A percentile compares a stretch with the other conserved stretches of the same genome.
Evolutionary conservation across 2,113 vertebrate species (phyloP).

Genomic region (Leuciscus idus): DNA sequence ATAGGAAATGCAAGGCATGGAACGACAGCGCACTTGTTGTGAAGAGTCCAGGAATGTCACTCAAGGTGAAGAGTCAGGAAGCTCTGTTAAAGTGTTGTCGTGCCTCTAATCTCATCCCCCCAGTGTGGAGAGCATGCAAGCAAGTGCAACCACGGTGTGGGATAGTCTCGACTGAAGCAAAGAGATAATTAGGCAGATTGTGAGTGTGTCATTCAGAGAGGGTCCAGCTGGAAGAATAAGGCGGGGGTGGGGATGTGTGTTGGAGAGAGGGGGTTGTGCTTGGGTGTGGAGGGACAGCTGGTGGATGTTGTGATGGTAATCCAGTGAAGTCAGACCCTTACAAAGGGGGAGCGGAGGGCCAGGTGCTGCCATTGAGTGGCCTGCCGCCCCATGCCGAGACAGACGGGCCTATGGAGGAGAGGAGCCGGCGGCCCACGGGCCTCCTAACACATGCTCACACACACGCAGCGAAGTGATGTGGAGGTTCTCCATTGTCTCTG

Average conservation of each 20-base stretch:
- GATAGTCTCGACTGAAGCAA: conserved; percentile 63
- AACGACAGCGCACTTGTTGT: conserved; percentile 69
- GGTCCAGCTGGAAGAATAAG: conserved; percentile 77
- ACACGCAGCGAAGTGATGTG: conserved; percentile 63
- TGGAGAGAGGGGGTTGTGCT: conserved; percentile 44
- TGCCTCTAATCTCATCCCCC: conserved; percentile 61
- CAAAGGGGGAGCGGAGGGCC: conserved; percentile 78
- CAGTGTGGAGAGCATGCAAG: conserved; percentile 60
- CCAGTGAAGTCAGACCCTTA: conserved; percentile 80
- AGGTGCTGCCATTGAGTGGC: conserved; percentile 83
- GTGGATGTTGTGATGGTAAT: conserved; percentile 88
- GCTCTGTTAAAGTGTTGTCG: conserved; percentile 64
- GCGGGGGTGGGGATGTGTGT: conserved; percentile 58
- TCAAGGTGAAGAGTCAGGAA: conserved; percentile 73
- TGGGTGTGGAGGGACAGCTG: conserved; percentile 76
- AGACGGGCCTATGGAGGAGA: conserved; percentile 76
- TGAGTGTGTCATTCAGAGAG: conserved; percentile 79
- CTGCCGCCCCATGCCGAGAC: conserved; percentile 76
- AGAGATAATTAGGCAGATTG: conserved; percentile 83
- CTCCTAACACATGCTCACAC: conserved; percentile 69
- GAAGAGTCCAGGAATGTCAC: conserved; percentile 62
- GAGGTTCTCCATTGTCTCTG: conserved; percentile 44
- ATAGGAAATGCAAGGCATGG: background rate
- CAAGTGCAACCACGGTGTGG: conserved; percentile 53
- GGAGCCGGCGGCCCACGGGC: conserved; percentile 67